These are phyloP conservation scores for Aplidium turbinatum DNA, from an alignment of 23 tunicate genomes.

Conservation along the genomic window DNA sequence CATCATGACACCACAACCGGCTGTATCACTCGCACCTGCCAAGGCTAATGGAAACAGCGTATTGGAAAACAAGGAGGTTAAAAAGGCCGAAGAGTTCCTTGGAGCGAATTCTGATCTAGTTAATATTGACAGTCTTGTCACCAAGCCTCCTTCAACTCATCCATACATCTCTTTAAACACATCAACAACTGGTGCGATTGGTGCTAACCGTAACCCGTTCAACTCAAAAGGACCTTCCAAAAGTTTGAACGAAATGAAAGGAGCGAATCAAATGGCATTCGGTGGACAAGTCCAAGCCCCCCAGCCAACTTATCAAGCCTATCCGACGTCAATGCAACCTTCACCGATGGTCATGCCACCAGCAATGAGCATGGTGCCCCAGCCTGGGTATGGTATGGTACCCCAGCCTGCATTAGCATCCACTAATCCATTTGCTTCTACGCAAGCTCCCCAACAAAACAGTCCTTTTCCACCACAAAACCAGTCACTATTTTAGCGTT, in stretches of 20 bases:
- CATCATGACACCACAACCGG: slow-evolving; percentile 12
- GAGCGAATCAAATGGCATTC: slow-evolving; percentile 14
- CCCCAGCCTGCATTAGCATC: too few relatives aligned
- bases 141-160: slow-evolving; percentile 38
- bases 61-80: neutral
- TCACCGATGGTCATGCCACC: too few relatives aligned
- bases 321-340: too few relatives aligned
- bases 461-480: too few relatives aligned
- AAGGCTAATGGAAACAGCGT: neutral
- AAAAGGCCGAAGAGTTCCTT: slow-evolving; percentile 53
- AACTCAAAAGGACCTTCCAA: slow-evolving; percentile 69
- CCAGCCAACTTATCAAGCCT: too few relatives aligned
- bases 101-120: slow-evolving; percentile 64
- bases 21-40: neutral
- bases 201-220: slow-evolving; percentile 63
- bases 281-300: too few relatives aligned
- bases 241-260: slow-evolving; percentile 67
- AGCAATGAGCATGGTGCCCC: too few relatives aligned
- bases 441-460: too few relatives aligned
- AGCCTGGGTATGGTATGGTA: too few relatives aligned
- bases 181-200: slow-evolving; percentile 21
- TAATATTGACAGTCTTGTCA: slow-evolving; percentile 61
- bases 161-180: slow-evolving; percentile 42
- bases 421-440: too few relatives aligned
- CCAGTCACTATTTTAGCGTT: too few relatives aligned